phyloP scores from a whole-genome alignment of 2,113 vertebrate species.

The Melanerpes aurifrons region DNA sequence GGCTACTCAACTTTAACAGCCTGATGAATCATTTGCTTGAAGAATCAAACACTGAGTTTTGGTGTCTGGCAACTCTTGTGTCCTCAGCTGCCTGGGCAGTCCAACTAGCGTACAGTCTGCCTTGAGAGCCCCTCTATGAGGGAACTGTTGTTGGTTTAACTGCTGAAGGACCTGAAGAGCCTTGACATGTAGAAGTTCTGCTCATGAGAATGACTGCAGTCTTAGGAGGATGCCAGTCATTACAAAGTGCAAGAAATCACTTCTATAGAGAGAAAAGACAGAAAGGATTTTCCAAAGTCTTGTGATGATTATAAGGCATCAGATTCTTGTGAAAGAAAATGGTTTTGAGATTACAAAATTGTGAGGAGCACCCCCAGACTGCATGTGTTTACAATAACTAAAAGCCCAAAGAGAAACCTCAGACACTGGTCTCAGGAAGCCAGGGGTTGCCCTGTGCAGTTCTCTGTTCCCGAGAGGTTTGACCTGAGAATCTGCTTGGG shows the following conservation, averaged over 20 bases:
- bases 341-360: neutral
- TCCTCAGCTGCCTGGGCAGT: constrained; percentile 13
- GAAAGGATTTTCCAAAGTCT: neutral
- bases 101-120: neutral
- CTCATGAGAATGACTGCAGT: neutral
- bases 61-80: constrained; percentile 6
- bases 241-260: neutral
- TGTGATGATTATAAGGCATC: neutral
- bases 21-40: constrained; percentile 1
- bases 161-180: neutral
- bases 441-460: neutral
- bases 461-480: neutral
- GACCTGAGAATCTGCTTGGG: neutral
- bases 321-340: neutral
- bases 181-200: neutral
- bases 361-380: neutral
- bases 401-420: neutral
- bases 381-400: neutral
- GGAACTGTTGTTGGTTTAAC: neutral
- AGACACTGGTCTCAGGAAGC: neutral
- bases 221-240: neutral
- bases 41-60: constrained; percentile 16
- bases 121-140: neutral
- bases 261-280: neutral
- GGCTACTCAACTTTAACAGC: constrained; percentile 31